These are phyloP conservation scores for Molossus alvarezi DNA, from an alignment of 2,797 vertebrate genomes.

Conservation along the genomic window DNA sequence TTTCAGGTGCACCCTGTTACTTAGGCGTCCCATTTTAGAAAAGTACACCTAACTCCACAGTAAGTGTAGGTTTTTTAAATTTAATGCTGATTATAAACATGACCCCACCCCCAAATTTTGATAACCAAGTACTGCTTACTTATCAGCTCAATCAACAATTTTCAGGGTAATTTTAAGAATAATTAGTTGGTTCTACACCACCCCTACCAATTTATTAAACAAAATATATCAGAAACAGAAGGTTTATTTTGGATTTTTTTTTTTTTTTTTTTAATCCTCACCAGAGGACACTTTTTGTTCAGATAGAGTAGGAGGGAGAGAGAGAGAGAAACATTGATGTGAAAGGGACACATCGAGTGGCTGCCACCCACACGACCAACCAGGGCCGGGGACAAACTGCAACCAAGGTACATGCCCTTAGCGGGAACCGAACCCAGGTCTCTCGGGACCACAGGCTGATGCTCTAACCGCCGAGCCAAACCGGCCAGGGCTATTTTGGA, in stretches of 20 bases:
- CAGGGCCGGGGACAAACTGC: too few species aligned
- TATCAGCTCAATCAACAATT: conserved; percentile 45
- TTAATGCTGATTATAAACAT: conserved; percentile 19
- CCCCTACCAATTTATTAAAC: conserved; percentile 24
- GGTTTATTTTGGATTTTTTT: conserved; percentile 36
- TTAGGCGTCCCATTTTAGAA: conserved; percentile 23
- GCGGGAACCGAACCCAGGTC: too few species aligned
- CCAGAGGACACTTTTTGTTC: too few species aligned
- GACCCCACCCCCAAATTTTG: not conserved
- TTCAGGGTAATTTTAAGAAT: conserved; percentile 54
- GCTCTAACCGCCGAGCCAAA: too few species aligned
- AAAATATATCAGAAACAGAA: conserved; percentile 40
- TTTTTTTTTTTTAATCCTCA: not conserved
- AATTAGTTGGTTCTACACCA: conserved; percentile 41
- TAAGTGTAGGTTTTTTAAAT: not conserved
- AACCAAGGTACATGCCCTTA: too few species aligned
- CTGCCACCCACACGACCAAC: too few species aligned
- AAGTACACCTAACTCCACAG: not conserved
- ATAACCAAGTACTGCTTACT: not conserved
- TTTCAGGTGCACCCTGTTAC: not conserved
- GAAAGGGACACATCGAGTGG: too few species aligned
- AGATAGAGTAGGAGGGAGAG: too few species aligned
- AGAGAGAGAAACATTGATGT: too few species aligned
- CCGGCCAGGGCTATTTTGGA: not conserved
- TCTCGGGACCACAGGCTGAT: too few species aligned